These are phyloP conservation scores for Tiliacea aurago DNA, from an alignment of 2,888 invertebrate species.

Conservation along the genomic window DNA sequence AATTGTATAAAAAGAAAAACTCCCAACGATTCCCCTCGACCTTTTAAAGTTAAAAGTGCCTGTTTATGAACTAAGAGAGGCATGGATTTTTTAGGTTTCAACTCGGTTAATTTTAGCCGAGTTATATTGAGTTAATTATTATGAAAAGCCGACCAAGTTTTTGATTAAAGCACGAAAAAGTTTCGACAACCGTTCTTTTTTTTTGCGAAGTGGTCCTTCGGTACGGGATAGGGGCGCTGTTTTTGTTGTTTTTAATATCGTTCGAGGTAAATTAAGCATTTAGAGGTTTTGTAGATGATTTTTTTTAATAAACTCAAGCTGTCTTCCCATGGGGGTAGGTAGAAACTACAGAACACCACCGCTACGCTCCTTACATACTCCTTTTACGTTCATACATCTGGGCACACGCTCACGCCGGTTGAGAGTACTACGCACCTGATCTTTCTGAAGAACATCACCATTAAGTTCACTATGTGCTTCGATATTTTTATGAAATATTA, in stretches of 20 bases:
- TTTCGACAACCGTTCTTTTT: constrained; percentile 15
- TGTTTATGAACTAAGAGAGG: constrained; percentile 57
- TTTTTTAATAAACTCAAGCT: background rate
- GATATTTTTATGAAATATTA: background rate
- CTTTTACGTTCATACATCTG: background rate
- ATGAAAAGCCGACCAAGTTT: constrained; percentile 52
- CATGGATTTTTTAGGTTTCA: constrained; percentile 55
- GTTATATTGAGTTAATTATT: constrained; percentile 57
- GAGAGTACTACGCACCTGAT: background rate
- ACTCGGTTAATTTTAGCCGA: constrained; percentile 51
- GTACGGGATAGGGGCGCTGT: background rate
- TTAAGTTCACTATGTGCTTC: background rate
- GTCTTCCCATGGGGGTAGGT: background rate
- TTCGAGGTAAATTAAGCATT: constrained; percentile 4
- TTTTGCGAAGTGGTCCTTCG: constrained; percentile 26
- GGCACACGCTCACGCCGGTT: too few species aligned
- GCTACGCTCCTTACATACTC: background rate
- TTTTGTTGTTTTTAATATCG: constrained; percentile 8
- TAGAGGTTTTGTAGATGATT: background rate
- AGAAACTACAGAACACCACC: background rate
- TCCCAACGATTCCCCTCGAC: constrained; percentile 37
- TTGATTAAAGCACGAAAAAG: constrained; percentile 51
- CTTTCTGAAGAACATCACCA: background rate
- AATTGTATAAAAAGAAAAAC: constrained; percentile 41
- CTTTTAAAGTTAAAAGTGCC: constrained; percentile 55